Percentiles rank a stretch among this genome's conserved stretches.
These are phyloP conservation scores for Macquaria ambigua DNA, from an alignment of 2,113 vertebrate genomes.

Conservation along the genomic window DNA sequence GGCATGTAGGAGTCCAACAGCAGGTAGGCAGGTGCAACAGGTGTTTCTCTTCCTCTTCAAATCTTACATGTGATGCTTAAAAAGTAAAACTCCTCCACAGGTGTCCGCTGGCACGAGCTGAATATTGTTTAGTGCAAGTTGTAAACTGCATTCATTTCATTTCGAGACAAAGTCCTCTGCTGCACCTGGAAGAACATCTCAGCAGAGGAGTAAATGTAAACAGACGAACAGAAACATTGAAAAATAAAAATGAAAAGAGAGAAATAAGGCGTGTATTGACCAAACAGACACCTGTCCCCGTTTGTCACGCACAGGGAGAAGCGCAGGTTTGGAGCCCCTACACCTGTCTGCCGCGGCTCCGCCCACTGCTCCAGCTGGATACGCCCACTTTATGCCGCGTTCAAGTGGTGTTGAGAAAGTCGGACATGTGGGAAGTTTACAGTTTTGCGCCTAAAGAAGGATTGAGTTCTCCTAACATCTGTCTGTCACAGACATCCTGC, in stretches of 20 bases:
- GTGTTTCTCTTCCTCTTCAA: slow-evolving; percentile 29
- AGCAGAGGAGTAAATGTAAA: not conserved
- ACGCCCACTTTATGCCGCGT: slow-evolving; percentile 19
- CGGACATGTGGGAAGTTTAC: too few relatives aligned
- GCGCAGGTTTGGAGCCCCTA: not conserved
- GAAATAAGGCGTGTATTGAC: not conserved
- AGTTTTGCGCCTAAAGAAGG: too few relatives aligned
- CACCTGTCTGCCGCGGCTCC: slow-evolving; percentile 59
- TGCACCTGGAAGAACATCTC: not conserved
- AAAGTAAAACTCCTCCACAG: not conserved
- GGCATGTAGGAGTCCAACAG: accelerated
- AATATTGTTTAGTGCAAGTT: not conserved
- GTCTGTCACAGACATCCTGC: not conserved
- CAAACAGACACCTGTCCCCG: not conserved
- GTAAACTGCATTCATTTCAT: not conserved
- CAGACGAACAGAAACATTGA: too few relatives aligned
- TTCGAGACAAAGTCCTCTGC: not conserved
- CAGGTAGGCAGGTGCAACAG: slow-evolving; percentile 16
- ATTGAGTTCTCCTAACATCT: too few relatives aligned
- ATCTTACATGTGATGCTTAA: not conserved
- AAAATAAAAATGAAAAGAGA: too few relatives aligned
- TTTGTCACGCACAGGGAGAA: slow-evolving; percentile 15
- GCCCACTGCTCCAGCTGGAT: not conserved
- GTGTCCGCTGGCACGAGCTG: not conserved
- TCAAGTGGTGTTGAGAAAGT: not conserved